Evolutionary conservation across 2,113 vertebrate species (phyloP).

Genomic region (Halcyon malimbica): DNA sequence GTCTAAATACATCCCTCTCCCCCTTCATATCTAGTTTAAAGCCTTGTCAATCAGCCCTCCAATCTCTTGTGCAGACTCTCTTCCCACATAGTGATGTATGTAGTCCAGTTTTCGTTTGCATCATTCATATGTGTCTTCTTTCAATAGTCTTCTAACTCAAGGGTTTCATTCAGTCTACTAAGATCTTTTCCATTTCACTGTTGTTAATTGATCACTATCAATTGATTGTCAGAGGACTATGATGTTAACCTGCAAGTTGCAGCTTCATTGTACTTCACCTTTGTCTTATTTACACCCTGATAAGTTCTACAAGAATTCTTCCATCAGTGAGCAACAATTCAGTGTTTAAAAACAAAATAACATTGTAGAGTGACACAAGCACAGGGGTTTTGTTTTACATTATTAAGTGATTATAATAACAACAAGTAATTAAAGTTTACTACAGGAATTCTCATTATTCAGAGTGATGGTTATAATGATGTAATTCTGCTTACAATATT

Average conservation of each 20-base stretch:
- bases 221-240: background rate
- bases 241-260: background rate
- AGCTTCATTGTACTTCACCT: background rate
- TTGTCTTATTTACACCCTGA: background rate
- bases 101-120: background rate
- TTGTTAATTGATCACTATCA: background rate
- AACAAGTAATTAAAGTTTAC: background rate
- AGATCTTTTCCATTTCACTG: background rate
- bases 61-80: too few species aligned
- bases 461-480: background rate
- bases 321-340: background rate
- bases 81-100: background rate
- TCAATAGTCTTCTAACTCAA: background rate
- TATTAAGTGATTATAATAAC: background rate
- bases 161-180: background rate
- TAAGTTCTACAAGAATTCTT: background rate
- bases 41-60: too few species aligned
- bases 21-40: too few species aligned
- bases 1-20: too few species aligned
- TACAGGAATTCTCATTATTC: background rate
- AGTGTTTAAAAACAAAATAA: background rate
- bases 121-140: background rate
- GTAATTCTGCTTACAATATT: background rate
- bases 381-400: background rate
- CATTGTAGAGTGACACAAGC: background rate